Evolutionary conservation across 2,113 vertebrate genomes (phyloP).

Genomic region (Dicrurus megarhynchus): DNA sequence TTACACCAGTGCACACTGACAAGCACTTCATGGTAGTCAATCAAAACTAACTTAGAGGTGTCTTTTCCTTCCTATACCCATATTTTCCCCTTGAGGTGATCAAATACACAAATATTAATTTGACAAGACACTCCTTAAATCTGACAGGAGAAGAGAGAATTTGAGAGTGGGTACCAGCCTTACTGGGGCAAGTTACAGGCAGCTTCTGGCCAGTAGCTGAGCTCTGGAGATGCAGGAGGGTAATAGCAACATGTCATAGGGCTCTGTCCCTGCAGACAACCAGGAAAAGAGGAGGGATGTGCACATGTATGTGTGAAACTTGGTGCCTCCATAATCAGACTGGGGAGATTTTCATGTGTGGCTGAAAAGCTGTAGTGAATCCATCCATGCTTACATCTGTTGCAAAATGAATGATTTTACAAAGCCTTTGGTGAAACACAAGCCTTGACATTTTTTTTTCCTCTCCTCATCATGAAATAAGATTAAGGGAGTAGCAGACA

Average conservation of each 20-base stretch:
- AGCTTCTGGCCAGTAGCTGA: neutral
- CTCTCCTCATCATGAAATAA: neutral
- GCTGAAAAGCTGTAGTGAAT: neutral
- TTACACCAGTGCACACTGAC: neutral
- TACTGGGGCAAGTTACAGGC: neutral
- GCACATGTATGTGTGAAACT: neutral
- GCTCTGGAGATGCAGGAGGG: neutral
- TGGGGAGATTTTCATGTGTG: neutral
- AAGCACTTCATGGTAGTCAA: neutral
- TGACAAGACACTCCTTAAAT: neutral
- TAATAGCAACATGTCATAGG: accelerated
- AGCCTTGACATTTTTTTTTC: accelerated
- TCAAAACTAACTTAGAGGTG: neutral
- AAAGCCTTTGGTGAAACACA: neutral
- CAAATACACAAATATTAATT: neutral
- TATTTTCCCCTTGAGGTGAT: neutral
- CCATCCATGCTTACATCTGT: neutral
- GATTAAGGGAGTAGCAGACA: neutral
- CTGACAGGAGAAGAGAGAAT: neutral
- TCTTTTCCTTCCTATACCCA: neutral
- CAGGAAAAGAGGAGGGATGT: neutral
- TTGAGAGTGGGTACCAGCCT: neutral
- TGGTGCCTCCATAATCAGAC: neutral
- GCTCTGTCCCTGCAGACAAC: neutral
- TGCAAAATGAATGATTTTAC: neutral